These are phyloP conservation scores for Ips nitidus DNA, from an alignment of 1,140 invertebrate species.

Conservation along the genomic window DNA sequence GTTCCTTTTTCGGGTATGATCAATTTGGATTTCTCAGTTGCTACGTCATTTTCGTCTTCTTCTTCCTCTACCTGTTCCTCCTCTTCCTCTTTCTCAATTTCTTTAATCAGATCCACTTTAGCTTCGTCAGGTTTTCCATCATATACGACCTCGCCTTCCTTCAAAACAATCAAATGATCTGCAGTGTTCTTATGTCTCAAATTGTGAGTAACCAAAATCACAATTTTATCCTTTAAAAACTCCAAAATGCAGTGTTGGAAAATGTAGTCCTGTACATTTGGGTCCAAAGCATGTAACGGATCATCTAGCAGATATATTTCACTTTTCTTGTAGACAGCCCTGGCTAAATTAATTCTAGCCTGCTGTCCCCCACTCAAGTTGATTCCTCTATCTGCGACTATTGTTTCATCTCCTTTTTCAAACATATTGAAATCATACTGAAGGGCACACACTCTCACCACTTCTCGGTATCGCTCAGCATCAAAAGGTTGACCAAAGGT, in stretches of 20 bases:
- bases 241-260: conserved; percentile 73
- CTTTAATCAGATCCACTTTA: conserved; percentile 30
- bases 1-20: conserved; percentile 12
- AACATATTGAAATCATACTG: conserved; percentile 41
- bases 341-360: conserved; percentile 84
- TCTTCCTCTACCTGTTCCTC: conserved; percentile 18
- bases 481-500: conserved; percentile 58
- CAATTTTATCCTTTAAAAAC: conserved; percentile 69
- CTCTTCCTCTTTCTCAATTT: conserved; percentile 31
- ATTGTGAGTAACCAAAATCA: conserved; percentile 79
- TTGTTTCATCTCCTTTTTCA: conserved; percentile 67
- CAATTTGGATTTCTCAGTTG: conserved; percentile 18
- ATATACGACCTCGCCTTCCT: conserved; percentile 32
- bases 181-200: conserved; percentile 36
- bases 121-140: conserved; percentile 31
- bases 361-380: conserved; percentile 85
- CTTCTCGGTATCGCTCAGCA: conserved; percentile 42
- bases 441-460: conserved; percentile 39
- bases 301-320: conserved; percentile 83
- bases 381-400: conserved; percentile 82
- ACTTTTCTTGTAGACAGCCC: conserved; percentile 78
- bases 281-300: conserved; percentile 80
- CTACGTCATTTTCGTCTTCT: conserved; percentile 23
- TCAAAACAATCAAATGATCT: conserved; percentile 38
- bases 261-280: conserved; percentile 77